Evolutionary conservation across 1,140 invertebrate genomes (phyloP), one percentile per base, ranked within the genome.

Genomic region (Drosophila yakuba): DNA sequence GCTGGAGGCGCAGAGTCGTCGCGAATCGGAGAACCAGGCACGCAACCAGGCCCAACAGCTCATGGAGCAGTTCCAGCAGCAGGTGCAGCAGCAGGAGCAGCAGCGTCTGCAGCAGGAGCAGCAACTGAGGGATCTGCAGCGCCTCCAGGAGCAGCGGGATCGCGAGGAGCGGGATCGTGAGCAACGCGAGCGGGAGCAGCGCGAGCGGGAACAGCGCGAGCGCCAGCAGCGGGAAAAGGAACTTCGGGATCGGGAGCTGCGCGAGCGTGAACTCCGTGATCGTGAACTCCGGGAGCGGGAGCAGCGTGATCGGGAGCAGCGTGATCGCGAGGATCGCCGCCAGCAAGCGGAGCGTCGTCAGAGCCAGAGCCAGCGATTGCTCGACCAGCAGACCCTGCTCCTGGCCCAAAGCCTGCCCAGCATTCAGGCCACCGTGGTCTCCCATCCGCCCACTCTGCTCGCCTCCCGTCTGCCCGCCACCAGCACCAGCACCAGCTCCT

Each of bases 21-120:
- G 72, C 3, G 83, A 86, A 2, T 67, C 90, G 7, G 90, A 92
- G 57, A 79, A 72, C 15, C 91, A 91, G 15, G 91, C 91, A 0
- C 88, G 91, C 6, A 76, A 60, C 10, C 90, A 91, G 47, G 84
- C 90, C 6, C 88, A 92, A 50, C 91, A 92, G 50, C 41, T 92
- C 36, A 92, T 91, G 88, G 91, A 92, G 20, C 91, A 92, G 52
- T 91, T 91, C 57, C 91, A 91, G 56, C 90, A 90, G 55, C 90
- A 91, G 64, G 88, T 88, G 10, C 90, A 91, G 39, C 83, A 81
- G 47, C 78, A 76, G 58, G 69, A 67, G 1, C 82, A 90, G 39
- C 83, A 90, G 64, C 90, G 86, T 10, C 76, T 78, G 36, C 83
- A 89, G 51, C 78, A 91, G 60, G 83, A 91, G 36, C 83, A 89